Base-by-base conservation (phyloP, 2,797 vertebrate genomes). In the Xyrichtys novacula region DNA sequence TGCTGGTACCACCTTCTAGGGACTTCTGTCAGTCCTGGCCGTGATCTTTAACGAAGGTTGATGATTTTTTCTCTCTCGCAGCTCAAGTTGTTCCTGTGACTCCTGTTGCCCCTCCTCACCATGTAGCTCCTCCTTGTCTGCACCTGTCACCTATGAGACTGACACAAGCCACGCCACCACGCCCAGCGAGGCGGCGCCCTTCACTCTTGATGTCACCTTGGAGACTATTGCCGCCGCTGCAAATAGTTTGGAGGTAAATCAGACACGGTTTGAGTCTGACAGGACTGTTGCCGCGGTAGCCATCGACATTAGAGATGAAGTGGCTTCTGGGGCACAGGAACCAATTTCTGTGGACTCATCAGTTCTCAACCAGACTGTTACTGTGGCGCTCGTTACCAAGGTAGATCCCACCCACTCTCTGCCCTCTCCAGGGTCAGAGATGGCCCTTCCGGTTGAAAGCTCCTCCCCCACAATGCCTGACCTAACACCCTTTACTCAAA, bases 41-140 rank as follows among this genome's bases (percentile, higher is more conserved):
- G 14, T 32, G 26, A 48, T 57, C 25, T 34, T 3, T 22, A 2
- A 20, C 36, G 16, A 14, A 36, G 4, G 42, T 31, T 16, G 46
- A 20, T 56, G 52, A 65, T 17, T 46, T 3, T n/a, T 0, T 62
- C 31, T 60, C 34, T 61, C 60, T 65, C 50, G 16, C 25, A 93
- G 89, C 85, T 95, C 93, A 88, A 95, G 96, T 85, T 96, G 95
- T 78, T 97, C 96, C 60, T 96, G 96, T 0, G 93, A 93, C 68
- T 96, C 96, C 50, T 96, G 94, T 93, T 96, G 96, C 80, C 93
- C 94, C 19, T 93, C 94, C 0, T 96, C 95, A 0, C 95, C 94
- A 11, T 94, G 95, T 85, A 96, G 95, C 93, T 95, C 94, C 63
- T 95, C 95, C n/a, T 90, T 95, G 5, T 95, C 95, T 0, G 90